Percentiles rank a stretch among this genome's conserved stretches.
Evolutionary conservation across 2,113 vertebrate species (phyloP).

Genomic region (Ochotona princeps): DNA sequence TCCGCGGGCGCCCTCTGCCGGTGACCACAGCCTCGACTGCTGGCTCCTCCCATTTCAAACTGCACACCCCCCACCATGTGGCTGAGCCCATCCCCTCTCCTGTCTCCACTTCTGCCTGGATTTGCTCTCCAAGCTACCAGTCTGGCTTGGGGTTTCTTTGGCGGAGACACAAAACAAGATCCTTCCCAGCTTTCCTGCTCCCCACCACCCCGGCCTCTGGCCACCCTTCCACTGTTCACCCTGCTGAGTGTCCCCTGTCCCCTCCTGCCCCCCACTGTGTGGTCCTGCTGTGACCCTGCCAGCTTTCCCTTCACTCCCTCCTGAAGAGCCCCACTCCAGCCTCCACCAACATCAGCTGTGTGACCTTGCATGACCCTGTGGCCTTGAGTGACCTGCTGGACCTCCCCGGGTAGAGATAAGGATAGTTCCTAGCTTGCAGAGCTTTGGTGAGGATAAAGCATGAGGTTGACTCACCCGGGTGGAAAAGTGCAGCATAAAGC

Average conservation of each 20-base stretch:
- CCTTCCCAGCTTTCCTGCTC: neutral
- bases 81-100: neutral
- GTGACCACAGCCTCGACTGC: neutral
- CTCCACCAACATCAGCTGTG: neutral
- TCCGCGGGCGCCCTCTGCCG: neutral
- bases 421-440: neutral
- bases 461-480: neutral
- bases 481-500: too few species aligned
- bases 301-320: neutral
- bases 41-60: neutral
- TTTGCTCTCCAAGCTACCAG: neutral
- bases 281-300: neutral
- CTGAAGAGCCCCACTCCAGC: too few species aligned
- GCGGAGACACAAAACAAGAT: neutral
- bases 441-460: neutral
- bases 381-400: neutral
- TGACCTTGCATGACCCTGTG: neutral
- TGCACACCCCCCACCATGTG: too few species aligned
- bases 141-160: neutral
- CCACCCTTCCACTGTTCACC: neutral
- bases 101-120: constrained; percentile 2
- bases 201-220: too few species aligned
- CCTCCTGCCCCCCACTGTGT: neutral
- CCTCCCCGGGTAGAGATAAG: neutral
- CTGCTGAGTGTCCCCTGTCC: neutral